Evolutionary conservation across 2,113 vertebrate species (phyloP), one percentile per base, ranked within the genome.

Genomic region (Phylloscopus trochilus): DNA sequence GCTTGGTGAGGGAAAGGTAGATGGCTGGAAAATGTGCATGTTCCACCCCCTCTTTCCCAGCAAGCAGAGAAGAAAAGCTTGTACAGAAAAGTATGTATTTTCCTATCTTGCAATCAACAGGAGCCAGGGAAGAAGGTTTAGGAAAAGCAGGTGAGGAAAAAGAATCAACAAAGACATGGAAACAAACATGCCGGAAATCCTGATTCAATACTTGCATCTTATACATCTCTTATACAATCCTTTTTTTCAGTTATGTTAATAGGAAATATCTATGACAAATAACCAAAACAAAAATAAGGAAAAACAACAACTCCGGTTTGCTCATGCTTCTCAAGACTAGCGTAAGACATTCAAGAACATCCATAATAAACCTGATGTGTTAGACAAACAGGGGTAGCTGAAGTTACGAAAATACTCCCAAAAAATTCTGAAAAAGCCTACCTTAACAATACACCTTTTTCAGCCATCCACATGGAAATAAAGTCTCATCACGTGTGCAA

Each of bases 11-110:
- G 31, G 52, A 82, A 92, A 78, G 19, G 30, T 21, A 78, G 69
- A 64, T 7, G 53, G 37, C 18, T 76, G 11, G 69, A 67, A 89
- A 87, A 87, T 31, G 8, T 46, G 11, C 13, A 13, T 49, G 21
- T 49, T 39, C 26, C 18, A 12, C 24, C 21, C 39, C 20, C 8
- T 28, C 67, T 30, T 72, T 81, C 53, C 79, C 70, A 92, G 74
- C 41, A 87, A 95, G 83, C 26, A 79, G 41, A 89, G 28, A n/a
- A 87, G 44, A 87, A 94, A 79, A 82, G 15, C 30, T 87, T n/a
- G 31, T 66, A 66, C 12, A 79, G 18, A 37, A 68, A 59, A 63
- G 30, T 18, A 80, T 2, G 13, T 35, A 33, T 73, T 83, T 89
- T 92, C 53, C 33, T 56, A 17, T 49, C 23, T 39, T 76, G 16